Conservation (phyloP, 1,140 invertebrate genomes). For the Drosophila obscura region DNA sequence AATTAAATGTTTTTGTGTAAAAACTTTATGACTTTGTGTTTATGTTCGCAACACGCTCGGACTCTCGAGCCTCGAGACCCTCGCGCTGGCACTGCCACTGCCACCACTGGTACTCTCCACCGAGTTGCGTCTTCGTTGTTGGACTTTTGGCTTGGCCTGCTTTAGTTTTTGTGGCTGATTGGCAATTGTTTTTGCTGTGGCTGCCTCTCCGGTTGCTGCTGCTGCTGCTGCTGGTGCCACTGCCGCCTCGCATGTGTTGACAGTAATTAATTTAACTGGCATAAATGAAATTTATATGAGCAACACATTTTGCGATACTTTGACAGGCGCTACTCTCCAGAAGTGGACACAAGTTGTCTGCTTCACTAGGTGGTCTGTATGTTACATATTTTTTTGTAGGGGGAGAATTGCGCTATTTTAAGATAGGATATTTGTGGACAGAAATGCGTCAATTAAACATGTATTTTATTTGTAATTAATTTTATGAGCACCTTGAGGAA, state of each 20-base stretch:
- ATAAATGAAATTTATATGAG: slow-evolving; percentile 76
- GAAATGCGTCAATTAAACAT: too few relatives aligned
- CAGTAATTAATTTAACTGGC: slow-evolving; percentile 80
- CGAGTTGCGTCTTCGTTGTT: slow-evolving; percentile 24
- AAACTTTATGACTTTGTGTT: slow-evolving; percentile 81
- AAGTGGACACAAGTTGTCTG: too few relatives aligned
- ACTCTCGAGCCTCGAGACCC: slow-evolving; percentile 21
- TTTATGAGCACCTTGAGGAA: too few relatives aligned
- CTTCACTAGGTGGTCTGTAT: too few relatives aligned
- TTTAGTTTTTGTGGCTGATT: slow-evolving; percentile 66
- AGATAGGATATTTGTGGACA: too few relatives aligned
- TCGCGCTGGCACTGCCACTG: too few relatives aligned
- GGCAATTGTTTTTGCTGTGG: slow-evolving; percentile 51
- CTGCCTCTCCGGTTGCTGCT: slow-evolving; percentile 24
- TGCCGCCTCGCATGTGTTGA: slow-evolving; percentile 68
- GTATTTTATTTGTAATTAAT: too few relatives aligned
- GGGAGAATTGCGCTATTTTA: too few relatives aligned
- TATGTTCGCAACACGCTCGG: slow-evolving; percentile 72
- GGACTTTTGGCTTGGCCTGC: slow-evolving; percentile 66
- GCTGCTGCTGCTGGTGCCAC: slow-evolving; percentile 1
- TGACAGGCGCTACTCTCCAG: slow-evolving; percentile 19
- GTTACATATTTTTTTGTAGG: too few relatives aligned
- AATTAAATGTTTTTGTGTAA: slow-evolving; percentile 81
- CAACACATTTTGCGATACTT: slow-evolving; percentile 66
- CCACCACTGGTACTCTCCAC: slow-evolving; percentile 11